Evolutionary conservation across 2,113 vertebrate species (phyloP).

Genomic region (Amphiprion ocellaris): DNA sequence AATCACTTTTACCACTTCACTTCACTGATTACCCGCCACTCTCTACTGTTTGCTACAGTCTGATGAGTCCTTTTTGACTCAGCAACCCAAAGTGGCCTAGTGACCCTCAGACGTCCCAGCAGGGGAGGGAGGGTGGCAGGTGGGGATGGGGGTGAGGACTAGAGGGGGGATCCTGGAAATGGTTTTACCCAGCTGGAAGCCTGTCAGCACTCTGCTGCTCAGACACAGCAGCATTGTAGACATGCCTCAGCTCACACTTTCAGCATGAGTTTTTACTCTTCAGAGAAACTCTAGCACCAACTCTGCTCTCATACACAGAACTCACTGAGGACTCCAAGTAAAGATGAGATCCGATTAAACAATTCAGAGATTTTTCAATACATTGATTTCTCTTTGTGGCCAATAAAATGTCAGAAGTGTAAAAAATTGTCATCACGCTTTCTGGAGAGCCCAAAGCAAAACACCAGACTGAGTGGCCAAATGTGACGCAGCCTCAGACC

Average conservation of each 20-base stretch:
- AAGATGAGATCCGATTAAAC: too few species aligned
- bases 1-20: slow-evolving; percentile 48
- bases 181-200: slow-evolving; percentile 32
- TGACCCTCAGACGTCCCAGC: slow-evolving; percentile 46
- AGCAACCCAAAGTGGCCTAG: slow-evolving; percentile 27
- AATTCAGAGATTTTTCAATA: not conserved
- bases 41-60: slow-evolving; percentile 15
- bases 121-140: not conserved
- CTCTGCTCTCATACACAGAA: not conserved
- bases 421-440: not conserved
- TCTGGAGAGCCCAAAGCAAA: not conserved
- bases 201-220: slow-evolving; percentile 30
- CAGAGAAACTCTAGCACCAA: not conserved
- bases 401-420: not conserved
- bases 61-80: slow-evolving; percentile 35
- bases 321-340: not conserved
- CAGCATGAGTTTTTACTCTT: not conserved
- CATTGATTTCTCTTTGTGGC: not conserved
- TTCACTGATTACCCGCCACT: slow-evolving; percentile 7
- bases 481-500: not conserved
- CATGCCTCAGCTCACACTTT: slow-evolving; percentile 14
- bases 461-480: not conserved
- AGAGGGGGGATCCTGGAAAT: not conserved
- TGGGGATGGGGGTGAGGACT: not conserved
- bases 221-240: not conserved